phyloP scores from a whole-genome alignment of 64 coral and sea anemone genomes.

The Platygyra sinensis region DNA sequence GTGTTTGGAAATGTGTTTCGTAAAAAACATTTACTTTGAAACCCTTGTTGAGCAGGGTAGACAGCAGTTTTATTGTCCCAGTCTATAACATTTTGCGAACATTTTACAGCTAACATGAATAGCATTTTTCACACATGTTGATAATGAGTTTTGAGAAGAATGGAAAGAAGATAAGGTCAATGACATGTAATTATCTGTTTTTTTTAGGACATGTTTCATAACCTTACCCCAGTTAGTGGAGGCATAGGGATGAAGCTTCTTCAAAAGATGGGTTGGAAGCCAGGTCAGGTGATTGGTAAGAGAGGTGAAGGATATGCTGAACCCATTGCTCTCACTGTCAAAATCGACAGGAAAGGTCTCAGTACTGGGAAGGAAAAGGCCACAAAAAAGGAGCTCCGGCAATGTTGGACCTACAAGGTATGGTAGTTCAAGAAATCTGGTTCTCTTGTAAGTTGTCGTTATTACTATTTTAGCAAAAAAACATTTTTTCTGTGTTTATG shows the following conservation, averaged over 20 bases:
- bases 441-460: no score
- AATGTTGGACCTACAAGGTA: conserved; percentile 63
- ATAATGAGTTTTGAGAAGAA: no score
- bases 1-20: no score
- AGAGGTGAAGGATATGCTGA: conserved; percentile 89
- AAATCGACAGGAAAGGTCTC: conserved; percentile 89
- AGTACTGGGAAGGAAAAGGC: conserved; percentile 73
- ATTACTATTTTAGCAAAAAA: not conserved
- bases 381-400: conserved; percentile 34
- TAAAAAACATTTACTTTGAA: no score
- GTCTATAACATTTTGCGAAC: no score
- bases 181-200: not conserved
- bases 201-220: conserved; percentile 96
- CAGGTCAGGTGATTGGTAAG: conserved; percentile 98
- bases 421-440: not conserved
- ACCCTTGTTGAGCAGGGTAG: no score
- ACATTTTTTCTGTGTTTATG: no score
- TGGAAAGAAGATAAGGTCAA: not conserved
- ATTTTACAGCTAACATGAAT: no score
- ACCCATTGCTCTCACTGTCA: conserved; percentile 94
- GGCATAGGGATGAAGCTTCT: conserved; percentile 98
- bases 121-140: no score
- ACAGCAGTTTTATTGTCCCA: no score
- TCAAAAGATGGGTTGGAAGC: conserved; percentile 98
- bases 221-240: conserved; percentile 75